Conservation (phyloP, 2,888 invertebrate species). For the Pteria penguin region DNA sequence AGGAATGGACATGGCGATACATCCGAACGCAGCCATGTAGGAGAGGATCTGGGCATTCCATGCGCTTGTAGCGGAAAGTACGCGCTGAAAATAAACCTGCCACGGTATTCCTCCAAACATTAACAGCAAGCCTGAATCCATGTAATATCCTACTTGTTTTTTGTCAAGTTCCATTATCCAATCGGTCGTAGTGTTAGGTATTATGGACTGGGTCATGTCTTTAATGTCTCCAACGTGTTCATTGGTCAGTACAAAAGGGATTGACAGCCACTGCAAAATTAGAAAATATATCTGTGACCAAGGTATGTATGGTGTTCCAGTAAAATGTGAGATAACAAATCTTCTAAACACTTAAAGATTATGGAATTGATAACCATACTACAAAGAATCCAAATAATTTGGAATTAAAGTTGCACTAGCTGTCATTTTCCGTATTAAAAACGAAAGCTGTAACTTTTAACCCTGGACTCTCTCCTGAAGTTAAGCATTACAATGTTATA, state of each 20-base stretch:
- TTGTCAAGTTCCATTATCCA: constrained; percentile 71
- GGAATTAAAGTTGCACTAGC: no score
- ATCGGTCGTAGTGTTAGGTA: constrained; percentile 84
- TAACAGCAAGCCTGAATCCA: constrained; percentile 72
- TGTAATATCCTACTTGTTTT: constrained; percentile 63
- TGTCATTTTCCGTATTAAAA: no score
- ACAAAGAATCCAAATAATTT: no score
- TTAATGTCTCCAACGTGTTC: constrained; percentile 89
- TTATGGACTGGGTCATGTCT: constrained; percentile 56
- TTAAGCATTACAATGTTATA: no score
- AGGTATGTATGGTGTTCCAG: no score
- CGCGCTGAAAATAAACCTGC: constrained; percentile 95
- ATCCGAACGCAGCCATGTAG: constrained; percentile 96
- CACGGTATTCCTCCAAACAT: constrained; percentile 78
- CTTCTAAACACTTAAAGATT: no score
- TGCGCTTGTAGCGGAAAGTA: constrained; percentile 96
- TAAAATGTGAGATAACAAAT: no score
- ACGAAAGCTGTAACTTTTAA: no score
- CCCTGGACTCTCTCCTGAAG: no score
- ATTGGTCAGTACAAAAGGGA: constrained; percentile 96
- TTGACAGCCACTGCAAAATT: constrained; percentile 91
- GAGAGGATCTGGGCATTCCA: constrained; percentile 95
- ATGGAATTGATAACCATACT: no score
- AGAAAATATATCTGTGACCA: no score
- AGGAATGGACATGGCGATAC: constrained; percentile 97